Conservation (phyloP, 2,113 vertebrate genomes). For the Periophthalmus modestus region DNA sequence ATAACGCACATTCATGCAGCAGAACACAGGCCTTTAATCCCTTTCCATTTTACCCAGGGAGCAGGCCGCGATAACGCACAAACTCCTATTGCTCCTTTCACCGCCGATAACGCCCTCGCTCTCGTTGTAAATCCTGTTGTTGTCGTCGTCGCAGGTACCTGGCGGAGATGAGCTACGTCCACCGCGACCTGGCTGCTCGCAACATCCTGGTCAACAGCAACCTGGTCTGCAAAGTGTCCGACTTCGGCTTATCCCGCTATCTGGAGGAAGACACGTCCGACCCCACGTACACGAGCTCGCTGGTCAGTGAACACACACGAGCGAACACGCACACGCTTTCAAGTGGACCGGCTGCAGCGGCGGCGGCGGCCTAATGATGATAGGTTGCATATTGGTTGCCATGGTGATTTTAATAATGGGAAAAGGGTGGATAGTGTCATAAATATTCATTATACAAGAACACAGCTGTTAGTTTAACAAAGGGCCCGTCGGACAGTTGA, state of each 20-base stretch:
- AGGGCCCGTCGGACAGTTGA: neutral
- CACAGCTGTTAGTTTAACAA: conserved; percentile 1
- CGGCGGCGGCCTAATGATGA: neutral
- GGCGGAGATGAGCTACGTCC: conserved; percentile 96
- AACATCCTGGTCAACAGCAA: conserved; percentile 97
- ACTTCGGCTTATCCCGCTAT: conserved; percentile 95
- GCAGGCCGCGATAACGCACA: conserved; percentile 21
- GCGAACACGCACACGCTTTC: neutral
- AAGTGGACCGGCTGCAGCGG: neutral
- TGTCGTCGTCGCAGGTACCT: conserved; percentile 83
- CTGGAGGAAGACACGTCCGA: conserved; percentile 94
- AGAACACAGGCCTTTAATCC: conserved; percentile 48
- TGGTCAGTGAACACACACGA: conserved; percentile 53
- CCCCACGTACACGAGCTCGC: conserved; percentile 91
- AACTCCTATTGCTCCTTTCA: conserved; percentile 38
- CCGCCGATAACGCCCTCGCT: conserved; percentile 42
- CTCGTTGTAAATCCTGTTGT: conserved; percentile 41
- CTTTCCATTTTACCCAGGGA: conserved; percentile 40
- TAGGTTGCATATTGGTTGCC: neutral
- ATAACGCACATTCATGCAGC: conserved; percentile 31
- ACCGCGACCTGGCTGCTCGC: conserved; percentile 93
- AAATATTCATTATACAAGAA: conserved; percentile 14
- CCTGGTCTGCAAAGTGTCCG: conserved; percentile 95
- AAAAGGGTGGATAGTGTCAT: neutral
- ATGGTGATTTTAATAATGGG: conserved; percentile 8